Conservation (phyloP, 1,140 invertebrate species). For the Argopecten irradians region DNA sequence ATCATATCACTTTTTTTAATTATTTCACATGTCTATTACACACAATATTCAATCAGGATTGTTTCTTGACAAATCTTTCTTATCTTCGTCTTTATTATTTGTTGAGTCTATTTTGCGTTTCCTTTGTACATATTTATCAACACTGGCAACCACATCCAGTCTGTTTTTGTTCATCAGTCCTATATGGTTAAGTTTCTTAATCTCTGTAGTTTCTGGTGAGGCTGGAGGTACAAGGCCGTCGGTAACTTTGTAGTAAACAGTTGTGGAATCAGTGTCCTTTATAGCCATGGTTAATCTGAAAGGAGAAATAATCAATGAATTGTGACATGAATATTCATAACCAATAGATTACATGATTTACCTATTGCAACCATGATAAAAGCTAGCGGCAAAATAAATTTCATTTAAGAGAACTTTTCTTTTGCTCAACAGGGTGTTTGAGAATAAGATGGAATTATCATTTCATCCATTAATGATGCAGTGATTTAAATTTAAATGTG, state of each 20-base stretch:
- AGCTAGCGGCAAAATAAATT: too few relatives aligned
- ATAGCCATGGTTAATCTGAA: slow-evolving; percentile 55
- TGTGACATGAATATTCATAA: too few relatives aligned
- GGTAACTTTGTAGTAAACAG: slow-evolving; percentile 55
- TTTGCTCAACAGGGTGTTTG: too few relatives aligned
- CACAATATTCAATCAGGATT: background rate
- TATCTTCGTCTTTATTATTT: background rate
- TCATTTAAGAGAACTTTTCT: too few relatives aligned
- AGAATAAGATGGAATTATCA: too few relatives aligned
- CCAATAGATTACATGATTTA: too few relatives aligned
- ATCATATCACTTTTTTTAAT: background rate
- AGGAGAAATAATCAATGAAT: background rate
- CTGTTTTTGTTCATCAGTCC: slow-evolving; percentile 43
- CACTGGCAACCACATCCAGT: background rate
- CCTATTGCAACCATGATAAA: too few relatives aligned
- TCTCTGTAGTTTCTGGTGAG: slow-evolving; percentile 49
- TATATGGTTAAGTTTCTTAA: slow-evolving; percentile 30
- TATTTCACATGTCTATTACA: background rate
- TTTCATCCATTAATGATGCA: too few relatives aligned
- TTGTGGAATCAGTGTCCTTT: slow-evolving; percentile 50
- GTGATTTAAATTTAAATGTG: too few relatives aligned
- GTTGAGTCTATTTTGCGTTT: background rate
- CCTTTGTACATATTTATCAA: background rate
- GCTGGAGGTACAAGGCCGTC: slow-evolving; percentile 50
- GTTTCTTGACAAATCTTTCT: background rate